phyloP scores from a whole-genome alignment of 2,113 vertebrate genomes.

The Serinus canaria region DNA sequence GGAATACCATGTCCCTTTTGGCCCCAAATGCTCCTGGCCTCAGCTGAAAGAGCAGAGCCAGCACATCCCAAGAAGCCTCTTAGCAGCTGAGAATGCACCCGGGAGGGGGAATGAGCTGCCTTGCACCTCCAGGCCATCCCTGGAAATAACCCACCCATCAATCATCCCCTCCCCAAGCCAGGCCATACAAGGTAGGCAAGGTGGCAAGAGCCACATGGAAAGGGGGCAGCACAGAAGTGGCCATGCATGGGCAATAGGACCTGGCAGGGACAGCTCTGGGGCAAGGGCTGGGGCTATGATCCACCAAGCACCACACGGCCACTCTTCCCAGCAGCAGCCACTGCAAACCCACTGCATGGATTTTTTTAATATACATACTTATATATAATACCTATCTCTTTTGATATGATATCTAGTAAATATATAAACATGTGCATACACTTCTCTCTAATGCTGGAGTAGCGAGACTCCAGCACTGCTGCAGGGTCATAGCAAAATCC shows the following conservation, averaged over 20 bases:
- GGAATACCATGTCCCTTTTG: background rate
- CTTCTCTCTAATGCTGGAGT: background rate
- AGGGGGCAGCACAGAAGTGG: background rate
- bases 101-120: constrained; percentile 72
- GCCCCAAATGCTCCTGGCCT: constrained; percentile 39
- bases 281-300: background rate
- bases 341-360: background rate
- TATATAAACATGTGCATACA: background rate
- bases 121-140: constrained; percentile 73
- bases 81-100: constrained; percentile 83
- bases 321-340: background rate
- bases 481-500: background rate
- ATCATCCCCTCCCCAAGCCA: constrained; percentile 71
- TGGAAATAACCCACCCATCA: constrained; percentile 77
- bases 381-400: too few species aligned
- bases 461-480: background rate
- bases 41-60: constrained; percentile 44
- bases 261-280: background rate
- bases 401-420: background rate
- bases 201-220: background rate
- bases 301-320: background rate
- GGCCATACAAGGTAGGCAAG: constrained; percentile 66
- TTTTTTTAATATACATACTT: background rate
- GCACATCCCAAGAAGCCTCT: constrained; percentile 51
- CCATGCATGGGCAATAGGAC: background rate